Conservation (phyloP, 2,888 invertebrate species). For the Linnaemya vulpina region DNA sequence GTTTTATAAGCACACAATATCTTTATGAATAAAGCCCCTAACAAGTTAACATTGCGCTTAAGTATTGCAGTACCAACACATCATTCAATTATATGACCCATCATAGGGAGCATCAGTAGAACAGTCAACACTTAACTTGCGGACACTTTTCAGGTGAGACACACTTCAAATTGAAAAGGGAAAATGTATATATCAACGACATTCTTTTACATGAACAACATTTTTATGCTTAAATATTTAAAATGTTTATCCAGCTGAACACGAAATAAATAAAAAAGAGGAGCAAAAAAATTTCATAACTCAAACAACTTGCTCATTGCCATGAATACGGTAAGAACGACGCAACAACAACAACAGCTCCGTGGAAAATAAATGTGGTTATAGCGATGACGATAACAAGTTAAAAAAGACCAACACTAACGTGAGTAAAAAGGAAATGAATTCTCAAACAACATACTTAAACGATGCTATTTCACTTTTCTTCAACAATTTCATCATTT, state of each 20-base stretch:
- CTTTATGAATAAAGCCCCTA: no score
- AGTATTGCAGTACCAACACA: not conserved
- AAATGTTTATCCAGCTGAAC: conserved; percentile 49
- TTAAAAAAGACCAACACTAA: not conserved
- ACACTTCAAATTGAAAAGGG: not conserved
- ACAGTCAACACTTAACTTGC: conserved; percentile 14
- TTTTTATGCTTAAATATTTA: conserved; percentile 40
- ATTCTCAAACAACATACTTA: not conserved
- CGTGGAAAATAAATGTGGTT: conserved; percentile 10
- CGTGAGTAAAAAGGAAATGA: conserved; percentile 2
- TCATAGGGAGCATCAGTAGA: conserved; percentile 10
- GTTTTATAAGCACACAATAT: no score
- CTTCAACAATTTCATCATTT: conserved; percentile 36
- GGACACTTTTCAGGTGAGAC: conserved; percentile 4
- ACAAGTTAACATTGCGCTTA: no score
- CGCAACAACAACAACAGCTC: not conserved
- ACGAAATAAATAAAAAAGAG: conserved; percentile 4
- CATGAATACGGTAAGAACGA: conserved; percentile 3
- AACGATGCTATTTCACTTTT: conserved; percentile 32
- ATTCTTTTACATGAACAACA: not conserved
- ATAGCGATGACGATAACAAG: not conserved
- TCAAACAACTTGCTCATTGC: conserved; percentile 55
- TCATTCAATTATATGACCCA: not conserved
- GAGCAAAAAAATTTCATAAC: conserved; percentile 36
- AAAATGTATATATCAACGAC: not conserved